These are phyloP conservation scores for Goniozus legneri DNA, from an alignment of 1,140 invertebrate species.

Conservation along the genomic window DNA sequence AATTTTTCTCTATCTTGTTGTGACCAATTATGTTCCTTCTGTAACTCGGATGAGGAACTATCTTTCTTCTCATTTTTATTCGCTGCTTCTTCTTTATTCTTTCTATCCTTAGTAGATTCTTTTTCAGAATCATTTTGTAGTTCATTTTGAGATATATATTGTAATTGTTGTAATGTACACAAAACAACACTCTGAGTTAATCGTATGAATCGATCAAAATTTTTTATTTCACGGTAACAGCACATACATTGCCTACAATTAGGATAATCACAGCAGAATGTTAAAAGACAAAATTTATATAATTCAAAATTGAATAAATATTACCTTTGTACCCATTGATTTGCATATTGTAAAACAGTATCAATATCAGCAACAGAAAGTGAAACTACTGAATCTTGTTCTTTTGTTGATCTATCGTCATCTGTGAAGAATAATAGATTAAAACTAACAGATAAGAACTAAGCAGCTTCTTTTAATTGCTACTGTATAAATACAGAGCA, in stretches of 20 bases:
- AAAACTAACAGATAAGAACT: no score
- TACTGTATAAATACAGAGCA: no score
- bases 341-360: slow-evolving; percentile 48
- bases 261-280: no score
- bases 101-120: slow-evolving; percentile 15
- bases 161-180: slow-evolving; percentile 70
- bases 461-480: no score
- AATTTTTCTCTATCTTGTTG: slow-evolving; percentile 75
- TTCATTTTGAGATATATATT: slow-evolving; percentile 64
- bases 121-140: slow-evolving; percentile 39
- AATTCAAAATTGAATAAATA: slow-evolving; percentile 1
- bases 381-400: slow-evolving; percentile 42
- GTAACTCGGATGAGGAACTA: slow-evolving; percentile 15
- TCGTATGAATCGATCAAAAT: slow-evolving; percentile 84
- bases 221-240: slow-evolving; percentile 84
- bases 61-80: slow-evolving; percentile 22
- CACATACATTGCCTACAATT: slow-evolving; percentile 83
- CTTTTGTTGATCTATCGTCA: slow-evolving; percentile 45
- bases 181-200: slow-evolving; percentile 79
- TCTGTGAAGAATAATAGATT: slow-evolving; percentile 33
- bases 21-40: slow-evolving; percentile 56
- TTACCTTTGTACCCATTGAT: slow-evolving; percentile 52
- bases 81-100: slow-evolving; percentile 33
- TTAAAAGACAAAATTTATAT: neutral
- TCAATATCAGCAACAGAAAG: slow-evolving; percentile 46